Evolutionary conservation across 2,113 vertebrate genomes (phyloP).

Genomic region (Eira barbara): DNA sequence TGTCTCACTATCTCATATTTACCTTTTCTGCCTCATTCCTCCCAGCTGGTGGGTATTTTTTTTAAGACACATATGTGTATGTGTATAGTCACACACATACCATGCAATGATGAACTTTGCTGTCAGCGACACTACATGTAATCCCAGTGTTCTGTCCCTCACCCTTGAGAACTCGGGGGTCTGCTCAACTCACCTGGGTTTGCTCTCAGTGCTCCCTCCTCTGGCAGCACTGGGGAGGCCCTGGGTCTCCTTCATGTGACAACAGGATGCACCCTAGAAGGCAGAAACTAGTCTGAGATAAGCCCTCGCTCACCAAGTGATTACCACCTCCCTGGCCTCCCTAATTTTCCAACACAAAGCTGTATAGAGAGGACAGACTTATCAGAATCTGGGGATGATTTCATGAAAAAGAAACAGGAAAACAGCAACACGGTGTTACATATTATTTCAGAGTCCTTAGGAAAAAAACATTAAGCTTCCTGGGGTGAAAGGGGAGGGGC

Average conservation of each 20-base stretch:
- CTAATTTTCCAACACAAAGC: not conserved
- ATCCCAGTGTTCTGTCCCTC: rapidly evolving
- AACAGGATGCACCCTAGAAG: not conserved
- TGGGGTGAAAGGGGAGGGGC: not conserved
- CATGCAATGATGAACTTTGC: not conserved
- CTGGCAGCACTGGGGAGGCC: not conserved
- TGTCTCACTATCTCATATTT: not conserved
- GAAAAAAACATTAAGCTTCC: not conserved
- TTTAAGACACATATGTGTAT: not conserved
- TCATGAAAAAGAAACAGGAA: not conserved
- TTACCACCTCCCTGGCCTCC: too few relatives aligned
- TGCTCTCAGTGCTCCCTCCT: not conserved
- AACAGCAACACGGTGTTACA: not conserved
- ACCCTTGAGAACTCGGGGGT: not conserved
- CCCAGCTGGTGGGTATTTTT: not conserved
- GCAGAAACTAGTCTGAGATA: not conserved
- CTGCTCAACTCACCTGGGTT: not conserved
- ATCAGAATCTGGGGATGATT: not conserved
- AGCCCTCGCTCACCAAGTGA: too few relatives aligned
- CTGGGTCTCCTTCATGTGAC: not conserved
- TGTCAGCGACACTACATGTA: rapidly evolving
- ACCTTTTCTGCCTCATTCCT: not conserved
- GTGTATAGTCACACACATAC: not conserved
- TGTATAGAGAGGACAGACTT: not conserved
- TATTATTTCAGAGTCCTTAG: not conserved